A percentile compares a stretch with the other conserved stretches of the same genome.
phyloP scores from a whole-genome alignment of 1,140 invertebrate species.

The Rhyzopertha dominica region DNA sequence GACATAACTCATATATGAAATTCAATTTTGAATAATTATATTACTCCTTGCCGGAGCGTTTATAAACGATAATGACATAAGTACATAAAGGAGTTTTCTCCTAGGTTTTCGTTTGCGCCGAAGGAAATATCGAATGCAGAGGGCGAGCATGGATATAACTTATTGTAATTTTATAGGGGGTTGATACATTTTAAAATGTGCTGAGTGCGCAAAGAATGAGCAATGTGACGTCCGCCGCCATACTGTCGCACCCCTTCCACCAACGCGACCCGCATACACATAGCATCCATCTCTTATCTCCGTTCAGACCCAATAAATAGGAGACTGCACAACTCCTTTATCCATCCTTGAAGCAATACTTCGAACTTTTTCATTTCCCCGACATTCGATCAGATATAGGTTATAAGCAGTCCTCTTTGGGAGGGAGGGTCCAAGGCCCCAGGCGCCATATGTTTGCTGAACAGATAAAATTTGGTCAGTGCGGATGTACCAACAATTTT shows the following conservation, averaged over 20 bases:
- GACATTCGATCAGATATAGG: slow-evolving; percentile 29
- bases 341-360: slow-evolving; percentile 32
- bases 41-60: too few species aligned
- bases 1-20: too few species aligned
- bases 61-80: too few species aligned
- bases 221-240: slow-evolving; percentile 46
- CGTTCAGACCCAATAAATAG: slow-evolving; percentile 43
- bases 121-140: too few species aligned
- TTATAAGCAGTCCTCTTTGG: too few species aligned
- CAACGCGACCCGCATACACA: slow-evolving; percentile 43
- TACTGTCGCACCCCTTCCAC: slow-evolving; percentile 41
- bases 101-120: too few species aligned
- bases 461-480: too few species aligned
- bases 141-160: slow-evolving; percentile 43
- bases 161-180: slow-evolving; percentile 47
- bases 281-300: slow-evolving; percentile 38
- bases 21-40: too few species aligned
- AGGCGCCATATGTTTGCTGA: too few species aligned
- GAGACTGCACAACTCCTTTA: slow-evolving; percentile 40
- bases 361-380: slow-evolving; percentile 37
- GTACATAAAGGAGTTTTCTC: too few species aligned
- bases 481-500: too few species aligned
- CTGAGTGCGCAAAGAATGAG: slow-evolving; percentile 47
- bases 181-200: slow-evolving; percentile 48
- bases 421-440: too few species aligned